These are phyloP conservation scores for Sylvia borin DNA, from an alignment of 2,797 vertebrate genomes.

Conservation along the genomic window DNA sequence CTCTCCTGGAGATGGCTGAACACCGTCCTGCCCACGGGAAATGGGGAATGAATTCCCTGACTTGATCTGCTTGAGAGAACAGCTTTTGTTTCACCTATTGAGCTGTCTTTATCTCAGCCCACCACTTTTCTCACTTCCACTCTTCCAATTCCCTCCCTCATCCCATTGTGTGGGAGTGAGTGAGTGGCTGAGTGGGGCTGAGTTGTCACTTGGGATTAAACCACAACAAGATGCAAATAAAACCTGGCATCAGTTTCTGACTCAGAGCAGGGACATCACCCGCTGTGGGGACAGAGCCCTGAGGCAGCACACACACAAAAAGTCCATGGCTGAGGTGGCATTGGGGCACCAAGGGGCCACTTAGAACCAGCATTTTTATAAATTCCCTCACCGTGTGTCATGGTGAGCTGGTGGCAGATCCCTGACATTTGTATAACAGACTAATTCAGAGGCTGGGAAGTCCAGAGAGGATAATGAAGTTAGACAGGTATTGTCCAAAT, in stretches of 20 bases:
- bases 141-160: neutral
- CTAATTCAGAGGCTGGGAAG: neutral
- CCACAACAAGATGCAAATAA: neutral
- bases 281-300: neutral
- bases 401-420: neutral
- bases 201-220: neutral
- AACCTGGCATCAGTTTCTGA: neutral
- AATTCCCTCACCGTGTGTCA: rapidly evolving
- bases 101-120: neutral
- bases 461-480: neutral
- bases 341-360: neutral
- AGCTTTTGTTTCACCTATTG: neutral
- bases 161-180: rapidly evolving
- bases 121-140: neutral
- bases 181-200: neutral
- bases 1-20: neutral
- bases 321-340: neutral
- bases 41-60: neutral
- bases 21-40: neutral
- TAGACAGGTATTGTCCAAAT: neutral
- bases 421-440: neutral
- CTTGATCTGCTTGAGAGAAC: neutral
- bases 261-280: neutral
- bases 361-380: neutral
- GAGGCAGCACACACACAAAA: neutral